Conservation (phyloP, 2,797 vertebrate species). For the Gymnocypris eckloni region DNA sequence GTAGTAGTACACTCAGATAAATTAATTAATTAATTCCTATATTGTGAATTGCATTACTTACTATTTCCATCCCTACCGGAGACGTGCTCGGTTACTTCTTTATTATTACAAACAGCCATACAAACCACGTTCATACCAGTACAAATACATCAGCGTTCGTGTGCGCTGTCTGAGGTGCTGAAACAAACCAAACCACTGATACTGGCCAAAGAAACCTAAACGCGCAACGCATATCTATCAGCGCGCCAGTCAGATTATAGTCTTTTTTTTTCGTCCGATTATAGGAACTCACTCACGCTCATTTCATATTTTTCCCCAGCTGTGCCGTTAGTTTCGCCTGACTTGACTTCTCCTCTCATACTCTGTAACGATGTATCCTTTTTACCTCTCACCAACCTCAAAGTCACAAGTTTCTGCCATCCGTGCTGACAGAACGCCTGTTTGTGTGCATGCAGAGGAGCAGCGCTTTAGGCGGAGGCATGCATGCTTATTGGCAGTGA, state of each 20-base stretch:
- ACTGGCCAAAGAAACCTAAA: neutral
- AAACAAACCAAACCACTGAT: neutral
- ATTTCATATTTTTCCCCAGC: neutral
- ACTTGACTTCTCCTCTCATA: neutral
- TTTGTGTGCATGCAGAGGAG: constrained; percentile 18
- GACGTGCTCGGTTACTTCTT: no score
- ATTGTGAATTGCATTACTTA: neutral
- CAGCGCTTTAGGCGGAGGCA: constrained; percentile 27
- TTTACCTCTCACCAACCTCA: constrained; percentile 23
- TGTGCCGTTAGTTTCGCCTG: neutral
- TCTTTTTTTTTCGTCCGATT: neutral
- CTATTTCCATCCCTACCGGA: neutral
- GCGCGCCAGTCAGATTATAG: neutral
- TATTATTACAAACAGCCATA: neutral
- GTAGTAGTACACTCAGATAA: no score
- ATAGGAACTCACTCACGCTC: neutral
- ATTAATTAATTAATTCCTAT: neutral
- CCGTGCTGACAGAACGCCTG: constrained; percentile 9
- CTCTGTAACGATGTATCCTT: neutral
- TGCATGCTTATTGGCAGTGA: constrained; percentile 34
- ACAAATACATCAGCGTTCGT: neutral
- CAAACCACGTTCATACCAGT: neutral
- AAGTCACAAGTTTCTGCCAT: constrained; percentile 13
- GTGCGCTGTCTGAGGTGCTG: constrained; percentile 43
- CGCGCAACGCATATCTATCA: neutral